These are phyloP conservation scores for Patella pellucida DNA, from an alignment of 2,888 invertebrate species.

Conservation along the genomic window DNA sequence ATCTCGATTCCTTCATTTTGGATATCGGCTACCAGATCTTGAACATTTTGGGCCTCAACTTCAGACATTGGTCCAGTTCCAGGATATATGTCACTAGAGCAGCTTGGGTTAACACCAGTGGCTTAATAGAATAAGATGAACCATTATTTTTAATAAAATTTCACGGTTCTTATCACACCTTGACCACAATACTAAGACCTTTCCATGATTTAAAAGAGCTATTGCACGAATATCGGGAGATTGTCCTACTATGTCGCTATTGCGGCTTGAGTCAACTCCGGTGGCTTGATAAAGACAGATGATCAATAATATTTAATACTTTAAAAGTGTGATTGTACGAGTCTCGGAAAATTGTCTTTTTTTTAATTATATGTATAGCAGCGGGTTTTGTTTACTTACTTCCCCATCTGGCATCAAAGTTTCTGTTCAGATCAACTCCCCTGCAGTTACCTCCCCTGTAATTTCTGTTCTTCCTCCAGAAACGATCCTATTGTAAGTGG, in stretches of 20 bases:
- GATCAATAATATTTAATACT: too few species aligned
- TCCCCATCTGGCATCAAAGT: constrained; percentile 20
- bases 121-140: background rate
- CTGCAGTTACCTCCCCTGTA: background rate
- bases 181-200: too few species aligned
- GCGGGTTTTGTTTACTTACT: background rate
- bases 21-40: background rate
- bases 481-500: background rate
- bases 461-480: constrained; percentile 19
- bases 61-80: constrained; percentile 7
- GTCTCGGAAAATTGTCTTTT: too few species aligned
- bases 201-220: too few species aligned
- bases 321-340: too few species aligned
- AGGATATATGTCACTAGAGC: constrained; percentile 8
- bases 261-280: too few species aligned
- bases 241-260: too few species aligned
- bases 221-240: too few species aligned
- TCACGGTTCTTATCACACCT: too few species aligned
- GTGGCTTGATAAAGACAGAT: too few species aligned
- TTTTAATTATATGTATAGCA: too few species aligned
- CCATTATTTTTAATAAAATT: too few species aligned
- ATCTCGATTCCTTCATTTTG: background rate
- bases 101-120: constrained; percentile 11
- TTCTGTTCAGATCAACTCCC: constrained; percentile 24
- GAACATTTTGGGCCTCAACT: constrained; percentile 1